Evolutionary conservation across 1,140 invertebrate species (phyloP), one percentile per base, ranked within the genome.

Genomic region (Pararge aegeria): DNA sequence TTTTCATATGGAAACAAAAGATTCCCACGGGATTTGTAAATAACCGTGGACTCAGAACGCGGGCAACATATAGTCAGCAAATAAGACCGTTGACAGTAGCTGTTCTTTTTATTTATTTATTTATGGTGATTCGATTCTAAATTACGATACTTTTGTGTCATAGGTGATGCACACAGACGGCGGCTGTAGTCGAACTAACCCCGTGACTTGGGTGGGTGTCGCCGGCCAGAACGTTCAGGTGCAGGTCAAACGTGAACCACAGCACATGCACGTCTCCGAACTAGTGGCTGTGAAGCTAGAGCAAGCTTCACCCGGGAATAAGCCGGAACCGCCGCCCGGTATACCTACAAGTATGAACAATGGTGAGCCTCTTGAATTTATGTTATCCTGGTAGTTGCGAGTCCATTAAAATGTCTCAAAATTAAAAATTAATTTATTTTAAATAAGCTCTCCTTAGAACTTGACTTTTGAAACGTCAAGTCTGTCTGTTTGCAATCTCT

Each of bases 141-240:
- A 24, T 24, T 7, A 24, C 24, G 24, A 4, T 24, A 4, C 7
- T 4, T 2, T 24, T 24, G 24, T 37, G 3, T 37, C 12, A 13
- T 37, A 84, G 80, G 70, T 87, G 5, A 75, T 85, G 18, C 84
- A 88, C 56, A 71, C 80, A 6, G 81, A 82, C 49, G 80, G 86
- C 56, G 89, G 87, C 0, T 92, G 92, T 73, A 92, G 91, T 68
- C 78, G 92, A 21, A 92, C 92, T 4, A 92, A 92, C 71, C 91
- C 92, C 0, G 87, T 93, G 15, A 87, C 91, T 12, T 92, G 92
- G 92, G 68, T 88, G 9, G 84, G 83, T n/a, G 77, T 87, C 52
- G 74, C 75, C 5, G 82, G 82, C 0, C 78, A 80, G 44, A 81
- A 78, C 61, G 66, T 87, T 5, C 80, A 82, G 19, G 84, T 89